Evolutionary conservation across 1,140 invertebrate species (phyloP).

Genomic region (Bombus superbus): DNA sequence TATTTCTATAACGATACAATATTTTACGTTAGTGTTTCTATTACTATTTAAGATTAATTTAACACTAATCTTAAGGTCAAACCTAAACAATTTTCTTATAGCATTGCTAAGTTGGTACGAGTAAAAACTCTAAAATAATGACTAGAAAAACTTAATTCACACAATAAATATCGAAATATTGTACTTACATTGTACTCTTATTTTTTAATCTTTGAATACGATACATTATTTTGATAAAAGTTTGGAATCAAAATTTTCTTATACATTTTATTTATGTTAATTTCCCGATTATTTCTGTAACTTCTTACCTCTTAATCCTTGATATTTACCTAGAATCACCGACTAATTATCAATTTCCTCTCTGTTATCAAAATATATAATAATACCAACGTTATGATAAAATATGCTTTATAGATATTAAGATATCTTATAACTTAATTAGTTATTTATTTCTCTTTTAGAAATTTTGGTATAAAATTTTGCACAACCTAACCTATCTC

Average conservation of each 20-base stretch:
- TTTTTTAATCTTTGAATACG: not conserved
- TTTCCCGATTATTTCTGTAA: not conserved
- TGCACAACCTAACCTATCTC: too few relatives aligned
- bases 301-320: too few relatives aligned
- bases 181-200: not conserved
- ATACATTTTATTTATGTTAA: slow-evolving; percentile 3
- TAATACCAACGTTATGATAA: not conserved
- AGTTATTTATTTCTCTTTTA: too few relatives aligned
- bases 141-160: not conserved
- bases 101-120: not conserved
- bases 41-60: not conserved
- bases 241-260: too few relatives aligned
- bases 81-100: not conserved
- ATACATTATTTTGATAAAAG: not conserved
- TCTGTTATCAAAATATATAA: too few relatives aligned
- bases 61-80: not conserved
- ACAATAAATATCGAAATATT: not conserved
- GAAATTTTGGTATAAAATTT: too few relatives aligned
- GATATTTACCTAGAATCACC: too few relatives aligned
- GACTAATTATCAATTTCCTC: too few relatives aligned
- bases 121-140: not conserved
- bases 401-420: not conserved
- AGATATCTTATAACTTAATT: not conserved
- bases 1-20: not conserved
- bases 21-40: not conserved